Evolutionary conservation across 2,888 invertebrate species (phyloP), one percentile per base, ranked within the genome.

Genomic region (Chrysotoxum bicinctum): DNA sequence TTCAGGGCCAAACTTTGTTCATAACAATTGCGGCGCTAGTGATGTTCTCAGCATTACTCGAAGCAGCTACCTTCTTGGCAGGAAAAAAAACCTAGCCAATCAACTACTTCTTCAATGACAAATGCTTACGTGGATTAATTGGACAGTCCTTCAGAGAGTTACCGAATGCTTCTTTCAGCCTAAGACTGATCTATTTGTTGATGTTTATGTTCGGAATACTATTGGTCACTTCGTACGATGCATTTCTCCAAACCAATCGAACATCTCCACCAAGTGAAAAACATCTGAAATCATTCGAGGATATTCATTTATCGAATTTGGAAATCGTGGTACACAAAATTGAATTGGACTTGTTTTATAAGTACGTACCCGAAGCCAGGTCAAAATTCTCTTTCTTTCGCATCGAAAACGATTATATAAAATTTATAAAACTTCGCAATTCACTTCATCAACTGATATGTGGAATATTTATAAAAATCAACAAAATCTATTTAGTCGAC

Each of bases 381-480:
- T 1, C n/a, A 1, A 14, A 45, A 19, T n/a, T 3, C 1, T 1
- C 35, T 3, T 35, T 12, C 3, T 5, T 21, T 6, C 1, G 0
- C 10, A 23, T 14, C 9, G 14, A 32, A 9, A 12, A 16, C 9
- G 2, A 9, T 12, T 35, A 35, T 35, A 4, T 35, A 2, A 16
- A 3, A 1, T 54, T 32, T 32, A 16, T 5, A 3, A n/a, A 12
- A 32, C 9, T 30, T 16, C 54, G 16, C 9, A 16, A 54, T 32
- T 26, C 16, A 14, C 54, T 10, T 1, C 16, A 16, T 16, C 30
- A 9, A 21, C 12, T 12, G 35, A 35, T 10, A 89, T 89, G 32
- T 90, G 90, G 90, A 48, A 70, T 0, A 87, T 90, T 9, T 48
- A 89, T 9, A 88, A 82, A 0, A 89, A 88, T 21, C 90, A 90